Evolutionary conservation across 2,888 invertebrate genomes (phyloP), one percentile per base, ranked within the genome.

Genomic region (Mythimna lalbum): DNA sequence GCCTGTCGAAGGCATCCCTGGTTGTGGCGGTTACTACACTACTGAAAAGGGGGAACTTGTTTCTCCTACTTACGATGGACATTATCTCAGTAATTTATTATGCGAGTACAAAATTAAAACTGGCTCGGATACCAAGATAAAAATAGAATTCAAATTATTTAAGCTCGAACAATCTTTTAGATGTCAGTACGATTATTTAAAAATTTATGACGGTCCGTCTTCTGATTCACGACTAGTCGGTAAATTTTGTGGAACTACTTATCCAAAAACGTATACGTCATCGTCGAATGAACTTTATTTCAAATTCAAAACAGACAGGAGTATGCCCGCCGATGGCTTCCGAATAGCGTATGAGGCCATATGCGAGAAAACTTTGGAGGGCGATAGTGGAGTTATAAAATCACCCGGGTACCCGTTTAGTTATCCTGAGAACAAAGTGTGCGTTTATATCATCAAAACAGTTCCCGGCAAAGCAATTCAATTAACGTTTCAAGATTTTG

Each of bases 71-170:
- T 91, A 92, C 60, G 93, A 96, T 71, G 96, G 96, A 12, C 91
- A 90, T 7, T 97, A 98, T 87, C 89, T 96, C 1, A 91, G 96
- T 66, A 96, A 97, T 76, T 87, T 97, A 63, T 90, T 97, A 61
- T 99, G 99, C 88, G 98, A 98, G 85, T 99, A 98, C 96, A 96
- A 97, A 84, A 98, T 99, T 80, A 97, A 97, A 82, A 95, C 98
- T 53, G 96, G 97, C 0, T 83, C 90, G 0, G 96, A 96, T 3
- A 97, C 97, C 60, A 96, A 96, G 84, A 96, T 99, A 52, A 94
- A 95, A 79, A 88, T 99, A 17, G 94, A 96, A 1, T 98, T 98
- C 90, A 83, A 93, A 4, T 90, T 90, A n/a, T 97, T 99, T 85
- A 93, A 97, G 9, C 87, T 99, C 56, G 98, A 98, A 90, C 64